phyloP scores from a whole-genome alignment of 2,113 vertebrate species.

The Gila orcuttii region DNA sequence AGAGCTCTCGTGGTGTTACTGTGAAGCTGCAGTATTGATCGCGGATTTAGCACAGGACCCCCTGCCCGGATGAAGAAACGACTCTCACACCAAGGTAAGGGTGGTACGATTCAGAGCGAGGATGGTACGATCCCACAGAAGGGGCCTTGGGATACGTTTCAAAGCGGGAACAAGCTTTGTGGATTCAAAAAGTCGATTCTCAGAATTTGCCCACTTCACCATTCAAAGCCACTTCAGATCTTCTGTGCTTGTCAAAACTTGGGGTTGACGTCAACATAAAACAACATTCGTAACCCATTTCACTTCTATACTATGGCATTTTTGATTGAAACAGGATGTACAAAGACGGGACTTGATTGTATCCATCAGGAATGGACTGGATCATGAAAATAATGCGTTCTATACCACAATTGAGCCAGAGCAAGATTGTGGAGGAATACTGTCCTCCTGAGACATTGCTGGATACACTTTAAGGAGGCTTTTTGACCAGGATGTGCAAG shows the following conservation, averaged over 20 bases:
- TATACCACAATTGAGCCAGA: neutral
- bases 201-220: slow-evolving; percentile 27
- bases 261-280: slow-evolving; percentile 19
- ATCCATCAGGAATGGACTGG: neutral
- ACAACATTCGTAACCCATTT: neutral
- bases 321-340: neutral
- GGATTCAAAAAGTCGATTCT: slow-evolving; percentile 29
- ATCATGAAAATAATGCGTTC: too few relatives aligned
- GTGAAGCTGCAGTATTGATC: slow-evolving; percentile 38
- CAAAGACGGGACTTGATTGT: neutral
- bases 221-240: slow-evolving; percentile 22
- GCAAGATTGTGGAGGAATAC: neutral
- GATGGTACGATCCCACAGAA: slow-evolving; percentile 18
- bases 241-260: neutral
- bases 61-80: slow-evolving; percentile 36
- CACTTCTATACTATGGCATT: neutral
- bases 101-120: slow-evolving; percentile 17
- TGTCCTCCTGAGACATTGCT: neutral
- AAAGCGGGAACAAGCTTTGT: slow-evolving; percentile 28
- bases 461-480: neutral
- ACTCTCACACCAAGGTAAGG: slow-evolving; percentile 23
- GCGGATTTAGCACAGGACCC: slow-evolving; percentile 31
- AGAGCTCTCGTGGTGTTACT: slow-evolving; percentile 35
- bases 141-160: slow-evolving; percentile 6
- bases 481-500: neutral